These are phyloP conservation scores for Montipora capitata DNA, from an alignment of 92 coral and sea anemone genomes.

Conservation along the genomic window DNA sequence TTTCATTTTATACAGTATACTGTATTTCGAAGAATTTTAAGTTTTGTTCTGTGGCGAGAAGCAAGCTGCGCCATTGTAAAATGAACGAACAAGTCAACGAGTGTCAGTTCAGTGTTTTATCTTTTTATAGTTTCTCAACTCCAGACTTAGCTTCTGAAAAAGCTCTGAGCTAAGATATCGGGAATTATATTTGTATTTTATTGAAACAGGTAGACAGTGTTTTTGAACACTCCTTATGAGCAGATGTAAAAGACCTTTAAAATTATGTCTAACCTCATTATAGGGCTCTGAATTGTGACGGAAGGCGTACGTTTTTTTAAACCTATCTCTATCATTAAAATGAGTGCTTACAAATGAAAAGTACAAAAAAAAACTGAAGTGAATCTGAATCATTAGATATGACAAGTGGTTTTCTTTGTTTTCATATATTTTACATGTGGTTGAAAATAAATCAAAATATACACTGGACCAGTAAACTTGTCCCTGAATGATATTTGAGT, in stretches of 20 bases:
- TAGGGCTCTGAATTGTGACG: neutral
- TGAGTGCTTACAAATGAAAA: neutral
- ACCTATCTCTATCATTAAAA: neutral
- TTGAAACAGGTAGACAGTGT: slow-evolving; percentile 4
- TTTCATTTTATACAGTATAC: neutral
- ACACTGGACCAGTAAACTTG: neutral
- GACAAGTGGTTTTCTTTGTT: slow-evolving; percentile 6
- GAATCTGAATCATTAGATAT: slow-evolving; percentile 21
- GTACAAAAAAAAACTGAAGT: neutral
- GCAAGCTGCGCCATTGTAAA: no score
- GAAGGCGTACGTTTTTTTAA: neutral
- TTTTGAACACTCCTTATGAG: slow-evolving; percentile 6
- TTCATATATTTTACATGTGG: neutral
- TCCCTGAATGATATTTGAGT: slow-evolving; percentile 1
- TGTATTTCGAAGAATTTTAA: neutral
- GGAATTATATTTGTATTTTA: slow-evolving; percentile 52
- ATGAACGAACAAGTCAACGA: no score
- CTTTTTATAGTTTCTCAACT: neutral
- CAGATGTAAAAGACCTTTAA: neutral
- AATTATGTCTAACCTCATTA: neutral
- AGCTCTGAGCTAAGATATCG: slow-evolving; percentile 18
- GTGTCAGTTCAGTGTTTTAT: neutral
- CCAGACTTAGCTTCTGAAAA: slow-evolving; percentile 6
- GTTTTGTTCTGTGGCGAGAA: neutral
- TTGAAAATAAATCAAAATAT: neutral